Conservation (phyloP, 2,113 vertebrate species). For the Candoia aspera region DNA sequence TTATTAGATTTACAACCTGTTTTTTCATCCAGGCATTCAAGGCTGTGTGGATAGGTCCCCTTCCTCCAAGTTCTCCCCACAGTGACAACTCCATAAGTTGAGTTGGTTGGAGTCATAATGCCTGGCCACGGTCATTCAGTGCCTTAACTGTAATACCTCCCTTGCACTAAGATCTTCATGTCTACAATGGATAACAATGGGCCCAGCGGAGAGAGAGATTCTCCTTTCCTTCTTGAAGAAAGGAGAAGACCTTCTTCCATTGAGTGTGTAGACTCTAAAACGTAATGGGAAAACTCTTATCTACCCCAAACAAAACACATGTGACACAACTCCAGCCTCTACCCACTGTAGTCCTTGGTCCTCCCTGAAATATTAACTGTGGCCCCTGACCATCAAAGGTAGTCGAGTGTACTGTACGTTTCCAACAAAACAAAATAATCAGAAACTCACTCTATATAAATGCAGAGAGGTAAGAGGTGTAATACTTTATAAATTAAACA, state of each 20-base stretch:
- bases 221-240: not conserved
- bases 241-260: too few relatives aligned
- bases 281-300: not conserved
- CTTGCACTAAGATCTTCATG: not conserved
- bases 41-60: not conserved
- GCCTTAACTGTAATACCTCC: not conserved
- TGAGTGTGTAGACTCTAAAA: not conserved
- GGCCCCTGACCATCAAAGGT: not conserved
- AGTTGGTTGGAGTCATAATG: too few relatives aligned
- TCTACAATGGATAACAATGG: not conserved
- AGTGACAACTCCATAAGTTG: too few relatives aligned
- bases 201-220: not conserved
- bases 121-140: too few relatives aligned
- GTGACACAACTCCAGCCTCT: not conserved
- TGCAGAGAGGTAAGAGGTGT: rapidly evolving
- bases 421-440: not conserved
- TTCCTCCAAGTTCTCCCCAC: too few relatives aligned
- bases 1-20: not conserved
- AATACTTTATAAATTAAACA: not conserved
- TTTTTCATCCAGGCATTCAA: not conserved
- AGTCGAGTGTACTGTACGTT: not conserved
- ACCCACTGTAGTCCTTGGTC: not conserved
- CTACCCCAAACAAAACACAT: not conserved
- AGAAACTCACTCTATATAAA: not conserved
- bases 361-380: not conserved